A percentile compares a stretch with the other conserved stretches of the same genome.
Evolutionary conservation across 2,113 vertebrate genomes (phyloP).

Genomic region (Rhinolophus sinicus): DNA sequence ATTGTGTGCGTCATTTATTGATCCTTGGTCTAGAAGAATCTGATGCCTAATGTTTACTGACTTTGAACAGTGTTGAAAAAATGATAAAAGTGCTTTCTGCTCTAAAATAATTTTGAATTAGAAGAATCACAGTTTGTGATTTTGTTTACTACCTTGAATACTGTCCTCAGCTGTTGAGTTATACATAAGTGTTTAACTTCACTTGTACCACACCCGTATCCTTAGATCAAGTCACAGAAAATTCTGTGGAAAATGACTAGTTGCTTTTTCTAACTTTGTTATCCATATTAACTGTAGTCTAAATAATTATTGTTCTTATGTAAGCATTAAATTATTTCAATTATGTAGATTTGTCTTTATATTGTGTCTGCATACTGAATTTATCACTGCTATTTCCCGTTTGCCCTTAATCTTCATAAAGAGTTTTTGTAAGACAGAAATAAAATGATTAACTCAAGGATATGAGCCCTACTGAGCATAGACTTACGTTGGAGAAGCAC

Average conservation of each 20-base stretch:
- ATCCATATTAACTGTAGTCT: not conserved
- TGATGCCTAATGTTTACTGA: not conserved
- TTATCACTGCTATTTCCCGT: not conserved
- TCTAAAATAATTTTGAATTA: constrained; percentile 19
- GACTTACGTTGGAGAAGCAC: not conserved
- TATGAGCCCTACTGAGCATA: not conserved
- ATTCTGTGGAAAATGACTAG: not conserved
- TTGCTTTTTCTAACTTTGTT: constrained; percentile 32
- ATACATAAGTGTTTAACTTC: not conserved
- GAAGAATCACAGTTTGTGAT: not conserved
- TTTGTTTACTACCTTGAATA: constrained; percentile 18
- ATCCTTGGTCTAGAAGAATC: constrained; percentile 11
- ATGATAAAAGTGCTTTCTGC: not conserved
- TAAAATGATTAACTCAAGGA: constrained; percentile 28
- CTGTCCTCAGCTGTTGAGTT: not conserved
- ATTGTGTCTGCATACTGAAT: not conserved
- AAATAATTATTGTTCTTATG: not conserved
- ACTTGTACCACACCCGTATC: not conserved
- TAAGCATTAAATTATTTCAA: constrained; percentile 22
- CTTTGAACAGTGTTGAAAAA: not conserved
- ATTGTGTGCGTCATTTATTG: not conserved
- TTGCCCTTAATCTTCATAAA: not conserved
- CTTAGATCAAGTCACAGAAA: not conserved
- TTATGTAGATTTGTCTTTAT: not conserved
- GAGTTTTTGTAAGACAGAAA: constrained; percentile 19